Percentiles rank a stretch among this genome's conserved stretches.
phyloP scores from a whole-genome alignment of 2,888 invertebrate species.

The Ashinkailepas kermadecensis region DNA sequence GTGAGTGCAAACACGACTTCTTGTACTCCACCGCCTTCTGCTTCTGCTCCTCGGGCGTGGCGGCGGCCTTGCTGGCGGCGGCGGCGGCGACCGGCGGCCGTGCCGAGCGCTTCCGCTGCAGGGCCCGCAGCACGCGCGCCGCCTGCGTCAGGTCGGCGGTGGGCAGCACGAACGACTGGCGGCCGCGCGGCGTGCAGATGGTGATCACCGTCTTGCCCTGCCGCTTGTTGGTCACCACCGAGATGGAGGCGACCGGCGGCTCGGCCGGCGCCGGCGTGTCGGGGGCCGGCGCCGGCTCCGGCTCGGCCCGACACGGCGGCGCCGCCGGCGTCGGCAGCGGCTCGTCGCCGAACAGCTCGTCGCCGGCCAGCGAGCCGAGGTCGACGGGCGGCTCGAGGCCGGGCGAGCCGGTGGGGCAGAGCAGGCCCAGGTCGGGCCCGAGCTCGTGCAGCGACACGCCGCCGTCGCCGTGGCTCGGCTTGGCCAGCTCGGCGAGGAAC shows the following conservation, averaged over 20 bases:
- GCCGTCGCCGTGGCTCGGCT: background rate
- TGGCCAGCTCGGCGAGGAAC: constrained; percentile 18
- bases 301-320: background rate
- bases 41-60: background rate
- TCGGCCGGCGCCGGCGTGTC: background rate
- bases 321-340: background rate
- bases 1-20: background rate
- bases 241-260: constrained; percentile 17
- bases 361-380: background rate
- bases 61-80: background rate
- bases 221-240: constrained; percentile 15
- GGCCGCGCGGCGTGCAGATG: background rate
- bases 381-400: background rate
- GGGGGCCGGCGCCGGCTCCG: background rate
- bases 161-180: constrained; percentile 16
- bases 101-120: background rate
- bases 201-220: background rate
- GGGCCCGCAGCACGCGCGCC: background rate
- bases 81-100: background rate
- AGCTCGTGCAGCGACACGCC: constrained; percentile 16
- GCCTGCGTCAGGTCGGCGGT: constrained; percentile 18
- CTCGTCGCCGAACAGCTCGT: background rate
- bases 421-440: constrained; percentile 4
- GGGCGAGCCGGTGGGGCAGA: background rate
- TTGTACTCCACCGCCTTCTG: background rate